Evolutionary conservation across 1,140 invertebrate species (phyloP).

Genomic region (Megalopta genalis): DNA sequence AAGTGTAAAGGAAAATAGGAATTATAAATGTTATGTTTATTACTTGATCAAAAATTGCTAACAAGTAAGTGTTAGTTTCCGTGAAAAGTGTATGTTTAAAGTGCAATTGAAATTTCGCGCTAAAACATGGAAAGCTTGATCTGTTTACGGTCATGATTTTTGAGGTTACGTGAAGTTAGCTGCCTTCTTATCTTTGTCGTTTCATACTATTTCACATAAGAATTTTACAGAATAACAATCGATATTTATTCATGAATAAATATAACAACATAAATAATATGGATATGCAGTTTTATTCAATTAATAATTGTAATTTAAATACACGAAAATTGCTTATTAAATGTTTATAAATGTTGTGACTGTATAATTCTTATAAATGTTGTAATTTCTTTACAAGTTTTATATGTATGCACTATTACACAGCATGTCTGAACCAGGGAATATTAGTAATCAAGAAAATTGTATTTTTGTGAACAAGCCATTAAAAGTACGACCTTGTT

Average conservation of each 20-base stretch:
- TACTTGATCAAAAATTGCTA: background rate
- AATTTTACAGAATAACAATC: conserved; percentile 18
- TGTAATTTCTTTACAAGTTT: conserved; percentile 7
- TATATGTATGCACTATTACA: background rate
- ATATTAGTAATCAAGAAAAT: conserved; percentile 13
- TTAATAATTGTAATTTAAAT: conserved; percentile 8
- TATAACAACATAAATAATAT: background rate
- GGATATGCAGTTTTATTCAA: conserved; percentile 18
- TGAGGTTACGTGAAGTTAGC: conserved; percentile 61
- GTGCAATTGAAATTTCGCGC: conserved; percentile 64
- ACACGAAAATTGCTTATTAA: conserved; percentile 8
- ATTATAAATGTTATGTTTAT: conserved; percentile 11
- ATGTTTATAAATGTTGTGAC: background rate
- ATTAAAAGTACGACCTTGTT: conserved; percentile 67
- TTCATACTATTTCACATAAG: conserved; percentile 4
- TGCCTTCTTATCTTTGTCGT: conserved; percentile 32
- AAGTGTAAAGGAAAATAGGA: background rate
- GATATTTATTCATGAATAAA: conserved; percentile 4
- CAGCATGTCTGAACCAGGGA: conserved; percentile 47
- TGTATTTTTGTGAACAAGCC: conserved; percentile 33
- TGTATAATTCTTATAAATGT: background rate
- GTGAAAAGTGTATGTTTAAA: background rate
- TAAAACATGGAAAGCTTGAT: conserved; percentile 55
- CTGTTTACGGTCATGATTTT: conserved; percentile 57
- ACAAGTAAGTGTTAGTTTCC: background rate